phyloP scores from a whole-genome alignment of 2,888 invertebrate genomes.

The Dicyrtoma fusca region DNA sequence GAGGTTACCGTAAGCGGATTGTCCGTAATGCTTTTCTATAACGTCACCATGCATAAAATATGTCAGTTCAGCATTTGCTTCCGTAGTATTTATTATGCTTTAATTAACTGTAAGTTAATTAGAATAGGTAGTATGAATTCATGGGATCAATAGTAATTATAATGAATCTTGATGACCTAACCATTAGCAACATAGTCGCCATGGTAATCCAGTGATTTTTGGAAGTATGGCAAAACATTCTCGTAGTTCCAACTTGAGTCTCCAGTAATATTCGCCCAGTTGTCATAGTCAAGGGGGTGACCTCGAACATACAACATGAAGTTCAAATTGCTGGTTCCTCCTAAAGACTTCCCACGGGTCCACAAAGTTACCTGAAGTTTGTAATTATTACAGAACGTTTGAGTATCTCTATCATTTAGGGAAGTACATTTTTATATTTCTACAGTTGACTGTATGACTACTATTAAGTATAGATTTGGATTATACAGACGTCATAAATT shows the following conservation, averaged over 20 bases:
- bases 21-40: slow-evolving; percentile 13
- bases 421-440: no score
- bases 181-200: slow-evolving; percentile 40
- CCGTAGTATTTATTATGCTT: neutral
- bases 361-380: neutral
- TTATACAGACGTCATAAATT: no score
- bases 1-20: neutral
- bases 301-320: slow-evolving; percentile 44
- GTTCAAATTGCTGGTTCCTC: slow-evolving; percentile 40
- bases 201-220: slow-evolving; percentile 40
- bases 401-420: no score
- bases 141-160: neutral
- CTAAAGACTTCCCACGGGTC: slow-evolving; percentile 15
- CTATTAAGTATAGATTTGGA: no score
- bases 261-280: slow-evolving; percentile 30
- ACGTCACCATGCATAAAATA: neutral
- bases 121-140: neutral
- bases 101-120: no score
- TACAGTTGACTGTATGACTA: no score
- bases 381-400: no score
- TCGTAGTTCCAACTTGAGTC: slow-evolving; percentile 29
- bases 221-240: slow-evolving; percentile 38
- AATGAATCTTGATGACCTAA: neutral
- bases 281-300: slow-evolving; percentile 29
- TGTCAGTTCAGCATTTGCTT: neutral